Percentiles rank a stretch among this genome's conserved stretches.
Evolutionary conservation across 2,113 vertebrate genomes (phyloP).

Genomic region (Nyctibius bracteatus): DNA sequence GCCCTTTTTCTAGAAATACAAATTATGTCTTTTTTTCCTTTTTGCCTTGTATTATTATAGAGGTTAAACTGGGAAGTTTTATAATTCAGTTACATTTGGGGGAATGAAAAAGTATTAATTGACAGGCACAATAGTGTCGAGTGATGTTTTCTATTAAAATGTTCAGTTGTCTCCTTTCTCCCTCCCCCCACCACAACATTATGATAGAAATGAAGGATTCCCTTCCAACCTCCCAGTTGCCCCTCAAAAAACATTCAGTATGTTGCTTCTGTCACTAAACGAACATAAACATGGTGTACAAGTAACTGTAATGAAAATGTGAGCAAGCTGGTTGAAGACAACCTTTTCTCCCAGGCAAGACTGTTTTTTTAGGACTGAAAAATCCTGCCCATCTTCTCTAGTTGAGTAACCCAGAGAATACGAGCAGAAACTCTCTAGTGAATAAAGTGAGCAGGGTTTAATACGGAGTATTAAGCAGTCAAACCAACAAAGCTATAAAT

Average conservation of each 20-base stretch:
- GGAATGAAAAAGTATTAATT: neutral
- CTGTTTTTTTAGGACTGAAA: neutral
- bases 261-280: neutral
- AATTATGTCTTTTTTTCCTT: neutral
- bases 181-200: neutral
- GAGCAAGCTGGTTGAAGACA: neutral
- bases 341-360: conserved; percentile 23
- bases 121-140: neutral
- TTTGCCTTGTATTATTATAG: neutral
- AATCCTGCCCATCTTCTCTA: neutral
- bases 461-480: neutral
- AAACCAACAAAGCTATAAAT: conserved; percentile 45
- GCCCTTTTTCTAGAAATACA: neutral
- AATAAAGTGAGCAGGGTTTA: neutral
- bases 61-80: neutral
- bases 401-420: neutral
- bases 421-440: neutral
- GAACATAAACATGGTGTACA: neutral
- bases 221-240: neutral
- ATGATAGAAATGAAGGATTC: neutral
- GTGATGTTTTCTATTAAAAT: neutral
- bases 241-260: neutral
- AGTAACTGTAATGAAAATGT: neutral
- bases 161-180: neutral
- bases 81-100: neutral